Conservation (phyloP, 1,140 invertebrate genomes). For the Arion vulgaris region DNA sequence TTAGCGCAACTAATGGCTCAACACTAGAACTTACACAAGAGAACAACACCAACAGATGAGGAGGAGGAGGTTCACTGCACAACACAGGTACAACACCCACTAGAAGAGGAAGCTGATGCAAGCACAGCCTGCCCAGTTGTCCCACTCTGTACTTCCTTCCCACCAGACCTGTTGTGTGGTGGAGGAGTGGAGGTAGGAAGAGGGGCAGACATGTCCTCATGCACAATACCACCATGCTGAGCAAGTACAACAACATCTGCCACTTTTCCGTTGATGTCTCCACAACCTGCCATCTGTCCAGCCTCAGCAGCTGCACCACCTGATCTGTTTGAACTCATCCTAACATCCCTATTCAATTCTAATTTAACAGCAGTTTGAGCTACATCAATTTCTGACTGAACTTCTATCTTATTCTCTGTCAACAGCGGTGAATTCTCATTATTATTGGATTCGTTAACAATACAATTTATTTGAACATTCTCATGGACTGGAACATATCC, state of each 20-base stretch:
- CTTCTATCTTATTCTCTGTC: not conserved
- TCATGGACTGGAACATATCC: not conserved
- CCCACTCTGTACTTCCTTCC: constrained; percentile 19
- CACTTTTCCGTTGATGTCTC: not conserved
- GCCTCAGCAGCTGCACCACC: not conserved
- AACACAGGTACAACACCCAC: constrained; percentile 54
- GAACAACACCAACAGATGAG: constrained; percentile 26
- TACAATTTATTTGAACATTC: not conserved
- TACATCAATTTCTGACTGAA: not conserved
- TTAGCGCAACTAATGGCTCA: too few species aligned
- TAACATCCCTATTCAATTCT: not conserved
- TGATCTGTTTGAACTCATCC: not conserved
- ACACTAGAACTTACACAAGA: constrained; percentile 2
- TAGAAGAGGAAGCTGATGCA: not conserved
- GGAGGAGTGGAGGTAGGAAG: not conserved
- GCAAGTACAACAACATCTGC: constrained; percentile 24
- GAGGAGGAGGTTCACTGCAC: constrained; percentile 48
- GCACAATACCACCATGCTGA: constrained; percentile 38
- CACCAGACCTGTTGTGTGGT: not conserved
- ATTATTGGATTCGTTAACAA: not conserved
- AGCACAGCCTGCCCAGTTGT: not conserved
- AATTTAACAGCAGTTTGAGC: not conserved
- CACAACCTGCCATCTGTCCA: constrained; percentile 4
- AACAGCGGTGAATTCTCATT: not conserved
- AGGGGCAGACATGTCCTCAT: constrained; percentile 38